Conservation (phyloP, 2,113 vertebrate genomes). For the Cynopterus brachyotis region DNA sequence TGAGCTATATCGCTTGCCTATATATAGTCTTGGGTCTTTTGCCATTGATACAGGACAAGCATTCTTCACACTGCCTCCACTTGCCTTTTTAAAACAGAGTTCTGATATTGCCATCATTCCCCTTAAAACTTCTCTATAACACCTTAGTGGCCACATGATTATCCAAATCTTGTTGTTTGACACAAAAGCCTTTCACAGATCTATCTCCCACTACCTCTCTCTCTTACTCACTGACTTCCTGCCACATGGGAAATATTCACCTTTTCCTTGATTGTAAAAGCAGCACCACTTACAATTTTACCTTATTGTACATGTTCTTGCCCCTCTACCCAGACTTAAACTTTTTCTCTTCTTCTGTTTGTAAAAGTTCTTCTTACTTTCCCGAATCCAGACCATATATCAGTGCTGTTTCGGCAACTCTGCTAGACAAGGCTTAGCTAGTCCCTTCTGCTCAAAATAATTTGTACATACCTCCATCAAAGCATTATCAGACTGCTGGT, state of each 20-base stretch:
- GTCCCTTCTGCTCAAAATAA: conserved; percentile 6
- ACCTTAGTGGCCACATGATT: not conserved
- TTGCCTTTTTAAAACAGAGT: not conserved
- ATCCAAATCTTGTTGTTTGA: not conserved
- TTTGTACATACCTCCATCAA: not conserved
- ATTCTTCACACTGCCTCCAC: not conserved
- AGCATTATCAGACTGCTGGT: not conserved
- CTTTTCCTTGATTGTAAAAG: not conserved
- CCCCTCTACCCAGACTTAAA: not conserved
- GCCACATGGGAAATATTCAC: not conserved
- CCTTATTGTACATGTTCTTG: not conserved
- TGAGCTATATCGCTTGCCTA: not conserved
- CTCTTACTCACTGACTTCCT: not conserved
- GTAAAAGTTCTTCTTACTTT: not conserved
- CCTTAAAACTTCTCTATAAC: not conserved
- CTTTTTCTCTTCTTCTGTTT: not conserved
- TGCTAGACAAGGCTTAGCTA: not conserved
- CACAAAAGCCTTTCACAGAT: not conserved
- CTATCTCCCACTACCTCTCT: not conserved
- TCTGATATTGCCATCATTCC: not conserved
- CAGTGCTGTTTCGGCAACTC: not conserved
- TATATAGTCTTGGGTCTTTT: not conserved
- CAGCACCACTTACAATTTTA: not conserved
- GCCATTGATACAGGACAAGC: too few relatives aligned
- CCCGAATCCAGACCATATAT: not conserved